These are phyloP conservation scores for Agrotis clavis DNA, from an alignment of 2,888 invertebrate genomes.

Conservation along the genomic window DNA sequence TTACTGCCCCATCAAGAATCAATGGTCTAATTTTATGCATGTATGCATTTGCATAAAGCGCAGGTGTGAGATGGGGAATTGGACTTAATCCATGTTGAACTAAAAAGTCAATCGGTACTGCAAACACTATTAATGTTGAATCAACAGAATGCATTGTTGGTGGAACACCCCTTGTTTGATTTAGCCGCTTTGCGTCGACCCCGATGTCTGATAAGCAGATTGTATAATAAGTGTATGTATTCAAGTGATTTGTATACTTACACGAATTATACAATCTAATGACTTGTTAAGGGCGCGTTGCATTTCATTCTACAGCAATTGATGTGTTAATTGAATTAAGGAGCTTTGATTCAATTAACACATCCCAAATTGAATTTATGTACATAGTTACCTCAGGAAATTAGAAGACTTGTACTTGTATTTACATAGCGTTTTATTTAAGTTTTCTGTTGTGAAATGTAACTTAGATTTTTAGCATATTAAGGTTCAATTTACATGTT, in stretches of 20 bases:
- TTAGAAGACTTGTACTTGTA: not conserved
- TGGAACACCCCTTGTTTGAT: slow-evolving; percentile 54
- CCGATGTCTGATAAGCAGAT: slow-evolving; percentile 32
- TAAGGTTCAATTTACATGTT: no score
- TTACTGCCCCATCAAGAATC: slow-evolving; percentile 46
- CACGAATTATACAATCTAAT: not conserved
- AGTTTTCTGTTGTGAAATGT: not conserved
- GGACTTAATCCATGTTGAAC: slow-evolving; percentile 43
- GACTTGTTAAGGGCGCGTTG: slow-evolving; percentile 1
- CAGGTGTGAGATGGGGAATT: slow-evolving; percentile 41
- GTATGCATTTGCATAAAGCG: slow-evolving; percentile 54
- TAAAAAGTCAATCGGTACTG: slow-evolving; percentile 62
- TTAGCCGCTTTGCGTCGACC: slow-evolving; percentile 31
- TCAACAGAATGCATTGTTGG: slow-evolving; percentile 51
- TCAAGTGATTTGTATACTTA: slow-evolving; percentile 19
- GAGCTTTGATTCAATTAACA: not conserved
- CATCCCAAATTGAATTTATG: not conserved
- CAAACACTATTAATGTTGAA: slow-evolving; percentile 59
- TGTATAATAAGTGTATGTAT: slow-evolving; percentile 20
- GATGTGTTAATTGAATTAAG: slow-evolving; percentile 3
- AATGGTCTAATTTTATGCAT: slow-evolving; percentile 43
- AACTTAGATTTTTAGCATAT: not conserved
- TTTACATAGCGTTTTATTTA: not conserved
- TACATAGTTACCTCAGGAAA: not conserved
- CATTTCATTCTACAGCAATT: slow-evolving; percentile 8